Percentiles rank a stretch among this genome's conserved stretches.
These are phyloP conservation scores for Lithophane socia DNA, from an alignment of 2,888 invertebrate species.

Conservation along the genomic window DNA sequence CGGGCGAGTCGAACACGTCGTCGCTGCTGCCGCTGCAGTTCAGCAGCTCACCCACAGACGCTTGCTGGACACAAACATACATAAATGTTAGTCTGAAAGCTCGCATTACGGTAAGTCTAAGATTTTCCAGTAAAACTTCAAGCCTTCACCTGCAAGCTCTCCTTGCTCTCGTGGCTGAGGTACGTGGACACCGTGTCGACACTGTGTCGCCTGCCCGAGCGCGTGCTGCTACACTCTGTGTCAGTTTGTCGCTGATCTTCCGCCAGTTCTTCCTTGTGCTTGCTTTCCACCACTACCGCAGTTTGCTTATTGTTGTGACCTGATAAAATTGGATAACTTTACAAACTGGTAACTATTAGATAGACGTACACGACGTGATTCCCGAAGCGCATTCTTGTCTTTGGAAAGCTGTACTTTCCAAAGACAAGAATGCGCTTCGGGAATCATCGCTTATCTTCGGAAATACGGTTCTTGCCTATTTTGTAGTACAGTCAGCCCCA, in stretches of 20 bases:
- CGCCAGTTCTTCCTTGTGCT: slow-evolving; percentile 50
- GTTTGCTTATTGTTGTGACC: slow-evolving; percentile 81
- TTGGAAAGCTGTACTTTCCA: no score
- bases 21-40: slow-evolving; percentile 94
- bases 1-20: slow-evolving; percentile 91
- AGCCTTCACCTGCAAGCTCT: slow-evolving; percentile 86
- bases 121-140: not conserved
- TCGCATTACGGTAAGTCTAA: no score
- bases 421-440: not conserved
- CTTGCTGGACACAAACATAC: slow-evolving; percentile 70
- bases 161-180: slow-evolving; percentile 95
- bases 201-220: slow-evolving; percentile 95
- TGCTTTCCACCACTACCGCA: slow-evolving; percentile 28
- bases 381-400: no score
- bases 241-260: slow-evolving; percentile 88
- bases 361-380: not conserved
- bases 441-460: not conserved
- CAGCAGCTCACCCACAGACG: slow-evolving; percentile 92
- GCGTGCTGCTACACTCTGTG: slow-evolving; percentile 93
- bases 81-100: not conserved
- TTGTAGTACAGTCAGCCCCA: no score
- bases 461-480: no score
- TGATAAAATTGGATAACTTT: slow-evolving; percentile 54
- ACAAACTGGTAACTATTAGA: not conserved
- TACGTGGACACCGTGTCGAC: slow-evolving; percentile 97